These are phyloP conservation scores for Oplegnathus fasciatus DNA, from an alignment of 2,113 vertebrate genomes.

Conservation along the genomic window DNA sequence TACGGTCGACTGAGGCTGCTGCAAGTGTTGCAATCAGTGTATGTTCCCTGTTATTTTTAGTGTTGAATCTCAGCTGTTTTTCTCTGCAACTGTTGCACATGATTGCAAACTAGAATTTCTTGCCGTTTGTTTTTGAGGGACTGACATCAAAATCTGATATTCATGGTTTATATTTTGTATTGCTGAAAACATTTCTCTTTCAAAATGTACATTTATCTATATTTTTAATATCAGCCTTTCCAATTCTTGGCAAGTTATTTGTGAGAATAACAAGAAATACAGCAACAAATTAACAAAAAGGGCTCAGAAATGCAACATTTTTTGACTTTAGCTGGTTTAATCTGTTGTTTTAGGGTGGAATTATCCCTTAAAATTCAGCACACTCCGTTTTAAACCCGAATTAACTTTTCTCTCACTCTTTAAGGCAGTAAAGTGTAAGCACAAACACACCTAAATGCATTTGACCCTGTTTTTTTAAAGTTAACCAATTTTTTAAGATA, in stretches of 20 bases:
- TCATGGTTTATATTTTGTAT: neutral
- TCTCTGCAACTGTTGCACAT: neutral
- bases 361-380: neutral
- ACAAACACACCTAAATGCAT: neutral
- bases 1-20: neutral
- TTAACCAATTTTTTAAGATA: no score
- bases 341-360: neutral
- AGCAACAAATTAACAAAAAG: neutral
- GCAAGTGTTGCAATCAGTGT: neutral
- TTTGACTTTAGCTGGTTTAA: neutral
- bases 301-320: neutral
- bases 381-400: neutral
- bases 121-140: neutral
- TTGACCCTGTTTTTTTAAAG: no score
- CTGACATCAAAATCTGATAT: neutral
- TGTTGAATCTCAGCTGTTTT: neutral
- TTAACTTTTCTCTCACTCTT: neutral
- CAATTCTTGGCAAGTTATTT: neutral
- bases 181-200: neutral
- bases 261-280: neutral
- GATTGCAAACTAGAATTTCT: constrained; percentile 4
- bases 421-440: neutral
- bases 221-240: neutral
- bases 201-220: neutral
- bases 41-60: neutral